Base-by-base conservation (phyloP, 2,888 invertebrate species). In the Drosophila neutralis region DNA sequence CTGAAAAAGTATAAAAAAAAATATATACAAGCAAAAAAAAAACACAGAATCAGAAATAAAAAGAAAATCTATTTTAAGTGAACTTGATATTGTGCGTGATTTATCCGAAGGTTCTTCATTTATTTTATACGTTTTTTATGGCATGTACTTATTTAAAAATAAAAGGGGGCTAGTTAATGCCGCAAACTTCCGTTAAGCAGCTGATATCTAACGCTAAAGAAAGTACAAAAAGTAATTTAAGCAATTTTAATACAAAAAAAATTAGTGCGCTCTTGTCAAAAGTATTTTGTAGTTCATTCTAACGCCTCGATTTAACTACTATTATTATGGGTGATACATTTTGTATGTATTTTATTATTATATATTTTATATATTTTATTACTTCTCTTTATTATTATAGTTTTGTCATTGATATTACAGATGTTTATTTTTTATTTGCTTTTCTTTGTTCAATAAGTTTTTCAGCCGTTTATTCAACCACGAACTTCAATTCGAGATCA, bases 401-500 rank as follows among this genome's bases (percentile, higher is more conserved):
- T 15, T 27, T 27, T 53, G 7, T 27, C 11, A 40, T 21, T 10
- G 13, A 4, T 11, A 15, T 42, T 11, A 7, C 59, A 58, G 40
- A 57, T 59, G 33, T 49, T 45, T n/a, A 11, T 51, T 51, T 45
- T 45, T 45, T 10, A 31, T 31, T 33, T 33, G 15, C 21, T 15
- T 31, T 24, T n/a, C 29, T 57, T 51, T 24, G 10, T 45, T 29
- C 5, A 63, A 49, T 38, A 40, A 49, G 35, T 59, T 56, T 40
- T 29, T 11, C 15, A 40, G 31, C n/a, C 8, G 40, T 35, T 51
- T 33, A 49, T 24, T 52, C 58, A 86, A 88, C 88, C 88, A 66
- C 83, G 85, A 73, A 82, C 64, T 87, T 79, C 88, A 75, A 82
- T 83, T 80, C 61, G 56, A 70, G 77, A 77, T 77, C 82, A 77